Percentiles rank a stretch among this genome's conserved stretches.
Conservation (phyloP, 2,888 invertebrate species). For the Pyrgus malvae region DNA sequence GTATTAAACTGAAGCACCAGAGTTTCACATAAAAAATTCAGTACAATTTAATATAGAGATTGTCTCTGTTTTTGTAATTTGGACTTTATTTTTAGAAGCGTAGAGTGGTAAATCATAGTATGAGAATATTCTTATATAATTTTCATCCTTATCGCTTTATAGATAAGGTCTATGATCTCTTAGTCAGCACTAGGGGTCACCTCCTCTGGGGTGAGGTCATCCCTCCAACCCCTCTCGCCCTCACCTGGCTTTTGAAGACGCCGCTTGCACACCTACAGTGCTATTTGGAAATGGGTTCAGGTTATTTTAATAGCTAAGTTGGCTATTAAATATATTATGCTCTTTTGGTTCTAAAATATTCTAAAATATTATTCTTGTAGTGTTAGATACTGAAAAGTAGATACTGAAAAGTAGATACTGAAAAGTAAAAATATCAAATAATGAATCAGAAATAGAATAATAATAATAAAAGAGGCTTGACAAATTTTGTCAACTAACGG, state of each 20-base stretch:
- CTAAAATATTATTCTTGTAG: too few relatives aligned
- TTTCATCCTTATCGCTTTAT: slow-evolving; percentile 16
- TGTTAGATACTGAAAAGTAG: too few relatives aligned
- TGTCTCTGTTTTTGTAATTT: background rate
- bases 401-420: too few relatives aligned
- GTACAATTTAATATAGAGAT: background rate
- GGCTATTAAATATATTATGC: too few relatives aligned
- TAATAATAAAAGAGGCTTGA: too few relatives aligned
- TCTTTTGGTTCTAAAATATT: too few relatives aligned
- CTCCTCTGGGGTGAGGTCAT: slow-evolving; percentile 43
- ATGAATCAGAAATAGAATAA: too few relatives aligned
- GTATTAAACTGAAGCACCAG: background rate
- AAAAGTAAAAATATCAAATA: too few relatives aligned
- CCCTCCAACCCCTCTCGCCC: slow-evolving; percentile 58
- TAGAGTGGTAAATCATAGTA: background rate
- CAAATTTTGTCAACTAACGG: too few relatives aligned
- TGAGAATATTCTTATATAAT: slow-evolving; percentile 5
- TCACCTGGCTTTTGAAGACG: slow-evolving; percentile 73
- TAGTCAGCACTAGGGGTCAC: background rate
- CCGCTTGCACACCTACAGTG: slow-evolving; percentile 49
- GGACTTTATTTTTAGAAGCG: slow-evolving; percentile 8
- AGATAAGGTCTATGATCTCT: slow-evolving; percentile 20
- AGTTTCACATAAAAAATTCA: slow-evolving; percentile 6
- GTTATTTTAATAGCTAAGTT: background rate
- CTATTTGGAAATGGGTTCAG: slow-evolving; percentile 36